These are phyloP conservation scores for Lysandra coridon DNA, from an alignment of 2,888 invertebrate genomes.

Conservation along the genomic window DNA sequence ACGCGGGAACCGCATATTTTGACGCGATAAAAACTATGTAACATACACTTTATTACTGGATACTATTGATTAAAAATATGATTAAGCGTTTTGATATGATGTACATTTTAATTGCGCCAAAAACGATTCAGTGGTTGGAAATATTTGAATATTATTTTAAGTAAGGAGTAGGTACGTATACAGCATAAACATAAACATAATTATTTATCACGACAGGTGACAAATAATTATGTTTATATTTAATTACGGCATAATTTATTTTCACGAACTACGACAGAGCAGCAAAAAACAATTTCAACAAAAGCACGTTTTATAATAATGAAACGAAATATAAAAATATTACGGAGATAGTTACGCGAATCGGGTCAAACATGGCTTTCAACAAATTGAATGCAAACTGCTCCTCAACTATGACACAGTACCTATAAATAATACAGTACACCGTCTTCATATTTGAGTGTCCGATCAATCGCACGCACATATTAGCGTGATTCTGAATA, in stretches of 20 bases:
- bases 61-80: too few species aligned
- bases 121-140: too few species aligned
- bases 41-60: too few species aligned
- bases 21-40: too few species aligned
- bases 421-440: background rate
- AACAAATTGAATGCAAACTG: conserved; percentile 56
- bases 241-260: background rate
- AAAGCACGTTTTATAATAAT: conserved; percentile 25
- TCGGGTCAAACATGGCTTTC: conserved; percentile 58
- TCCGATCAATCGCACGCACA: background rate
- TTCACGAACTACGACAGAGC: background rate
- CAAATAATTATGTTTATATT: background rate
- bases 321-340: conserved; percentile 31
- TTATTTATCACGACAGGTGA: background rate
- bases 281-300: conserved; percentile 1
- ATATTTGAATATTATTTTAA: too few species aligned
- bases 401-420: conserved; percentile 37
- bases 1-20: too few species aligned
- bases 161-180: too few species aligned
- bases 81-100: too few species aligned
- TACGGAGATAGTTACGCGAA: conserved; percentile 42
- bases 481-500: background rate
- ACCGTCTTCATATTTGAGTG: too few species aligned
- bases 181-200: too few species aligned
- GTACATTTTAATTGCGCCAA: too few species aligned